phyloP scores from a whole-genome alignment of 2,113 vertebrate genomes.

The Psittacara wagleri region DNA sequence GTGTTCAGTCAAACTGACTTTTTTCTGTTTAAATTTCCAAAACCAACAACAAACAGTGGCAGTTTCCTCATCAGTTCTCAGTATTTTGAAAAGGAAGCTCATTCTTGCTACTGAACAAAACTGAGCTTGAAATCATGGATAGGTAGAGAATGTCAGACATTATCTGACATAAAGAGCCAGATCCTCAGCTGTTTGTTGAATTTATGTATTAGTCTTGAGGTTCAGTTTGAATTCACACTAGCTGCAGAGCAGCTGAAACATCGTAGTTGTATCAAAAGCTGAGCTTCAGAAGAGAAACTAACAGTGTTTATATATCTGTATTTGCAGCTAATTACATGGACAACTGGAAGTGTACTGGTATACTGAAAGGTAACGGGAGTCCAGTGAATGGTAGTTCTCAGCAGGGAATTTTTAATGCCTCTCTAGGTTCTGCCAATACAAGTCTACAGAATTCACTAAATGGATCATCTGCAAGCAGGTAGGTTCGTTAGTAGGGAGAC shows the following conservation, averaged over 20 bases:
- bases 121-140: background rate
- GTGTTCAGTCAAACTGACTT: background rate
- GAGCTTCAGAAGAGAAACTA: background rate
- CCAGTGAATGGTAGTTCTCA: conserved; percentile 88
- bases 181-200: background rate
- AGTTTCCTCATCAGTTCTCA: background rate
- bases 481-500: conserved; percentile 61
- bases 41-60: background rate
- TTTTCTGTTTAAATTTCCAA: background rate
- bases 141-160: background rate
- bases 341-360: conserved; percentile 98
- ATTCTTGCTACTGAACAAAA: background rate
- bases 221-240: background rate
- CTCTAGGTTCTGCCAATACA: conserved; percentile 80
- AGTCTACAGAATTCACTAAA: conserved; percentile 86
- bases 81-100: background rate
- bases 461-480: conserved; percentile 92
- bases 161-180: background rate
- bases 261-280: background rate
- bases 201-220: background rate
- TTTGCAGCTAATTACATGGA: conserved; percentile 96
- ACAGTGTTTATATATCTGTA: background rate
- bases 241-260: background rate
- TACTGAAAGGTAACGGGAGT: conserved; percentile 96
- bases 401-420: conserved; percentile 84